Evolutionary conservation across 2,113 vertebrate species (phyloP).

Genomic region (Anolis carolinensis): DNA sequence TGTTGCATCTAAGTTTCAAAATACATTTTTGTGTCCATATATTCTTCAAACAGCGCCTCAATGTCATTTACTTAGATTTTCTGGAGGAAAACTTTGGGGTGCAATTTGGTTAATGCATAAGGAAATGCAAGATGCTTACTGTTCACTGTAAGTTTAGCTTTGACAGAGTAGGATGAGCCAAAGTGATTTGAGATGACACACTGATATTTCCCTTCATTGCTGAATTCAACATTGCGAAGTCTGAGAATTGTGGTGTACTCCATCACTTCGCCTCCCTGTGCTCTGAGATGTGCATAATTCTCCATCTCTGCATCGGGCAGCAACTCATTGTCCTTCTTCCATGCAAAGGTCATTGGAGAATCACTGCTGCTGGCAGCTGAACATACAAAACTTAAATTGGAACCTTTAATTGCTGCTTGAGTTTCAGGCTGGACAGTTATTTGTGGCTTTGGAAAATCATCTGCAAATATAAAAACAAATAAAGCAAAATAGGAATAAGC

Average conservation of each 20-base stretch:
- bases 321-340: slow-evolving; percentile 96
- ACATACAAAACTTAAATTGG: slow-evolving; percentile 93
- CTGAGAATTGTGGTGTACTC: slow-evolving; percentile 93
- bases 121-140: slow-evolving; percentile 81
- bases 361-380: slow-evolving; percentile 96
- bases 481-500: slow-evolving; percentile 5
- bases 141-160: slow-evolving; percentile 95
- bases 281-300: slow-evolving; percentile 90
- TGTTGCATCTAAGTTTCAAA: too few relatives aligned
- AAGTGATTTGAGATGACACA: slow-evolving; percentile 99
- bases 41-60: not conserved
- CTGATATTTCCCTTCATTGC: slow-evolving; percentile 93
- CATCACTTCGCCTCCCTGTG: slow-evolving; percentile 86
- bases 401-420: slow-evolving; percentile 89
- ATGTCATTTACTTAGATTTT: not conserved
- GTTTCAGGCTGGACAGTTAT: slow-evolving; percentile 97
- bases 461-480: slow-evolving; percentile 70
- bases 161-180: slow-evolving; percentile 93
- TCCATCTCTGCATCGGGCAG: slow-evolving; percentile 90
- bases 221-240: slow-evolving; percentile 87
- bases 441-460: slow-evolving; percentile 97
- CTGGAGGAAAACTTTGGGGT: not conserved
- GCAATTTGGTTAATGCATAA: not conserved
- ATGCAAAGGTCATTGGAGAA: slow-evolving; percentile 96
- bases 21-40: not conserved